Base-by-base conservation (phyloP, 1,140 invertebrate species). In the Ooceraea biroi region DNA sequence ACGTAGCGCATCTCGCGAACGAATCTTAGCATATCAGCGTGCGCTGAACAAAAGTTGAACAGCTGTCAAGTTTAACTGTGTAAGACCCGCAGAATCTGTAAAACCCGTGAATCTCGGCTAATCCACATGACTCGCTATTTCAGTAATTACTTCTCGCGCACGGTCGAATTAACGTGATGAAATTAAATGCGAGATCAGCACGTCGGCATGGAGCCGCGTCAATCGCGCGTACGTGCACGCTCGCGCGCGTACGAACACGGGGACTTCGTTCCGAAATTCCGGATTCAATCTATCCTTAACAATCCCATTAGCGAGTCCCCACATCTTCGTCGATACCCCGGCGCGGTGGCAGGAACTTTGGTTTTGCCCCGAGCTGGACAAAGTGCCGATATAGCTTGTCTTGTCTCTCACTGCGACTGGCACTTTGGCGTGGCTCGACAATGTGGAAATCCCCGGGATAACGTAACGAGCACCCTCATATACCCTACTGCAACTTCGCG, bases 371-470 rank as follows among this genome's bases (percentile, higher is more conserved):
- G 22, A 69, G 76, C 65, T 69, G 76, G 76, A 80, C 76, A 80
- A 80, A 80, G 76, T 80, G 65, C 65, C 76, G 76, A 80, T 80
- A 69, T 80, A 80, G 65, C 76, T 57, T 80, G 76, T 80, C 76
- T 80, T 69, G 76, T 80, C 76, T 80, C 65, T 80, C 69, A 57
- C 65, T 80, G 76, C 50, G 76, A 80, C 76, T 80, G 76, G 52
- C 76, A 80, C 65, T 80, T 80, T 80, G 76, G 76, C 76, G 52
- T 80, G 76, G 69, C 76, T 80, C 65, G 41, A 46, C 76, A 80
- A 80, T 55, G 50, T 78, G 30, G 73, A 76, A 63, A 76, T 76
- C 44, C 60, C 27, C 25, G 44, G 36, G 52, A 44, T 66, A 36
- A 41, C 48, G 65, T 57, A 71, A 71, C 63, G 65, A 69, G 50